Evolutionary conservation across 2,797 vertebrate species (phyloP).

Genomic region (Neopelma chrysocephalum): DNA sequence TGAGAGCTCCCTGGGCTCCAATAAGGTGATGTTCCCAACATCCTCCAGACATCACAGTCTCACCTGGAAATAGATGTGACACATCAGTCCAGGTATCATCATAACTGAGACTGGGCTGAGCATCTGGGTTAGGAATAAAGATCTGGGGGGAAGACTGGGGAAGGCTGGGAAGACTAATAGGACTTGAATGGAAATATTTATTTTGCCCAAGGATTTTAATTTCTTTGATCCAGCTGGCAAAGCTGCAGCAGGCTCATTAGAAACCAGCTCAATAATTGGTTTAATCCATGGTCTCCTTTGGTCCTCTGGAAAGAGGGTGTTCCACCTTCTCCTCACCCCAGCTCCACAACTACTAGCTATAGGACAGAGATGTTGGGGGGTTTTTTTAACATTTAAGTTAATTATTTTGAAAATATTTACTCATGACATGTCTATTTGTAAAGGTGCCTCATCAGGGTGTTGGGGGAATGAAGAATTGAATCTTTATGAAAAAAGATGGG

Average conservation of each 20-base stretch:
- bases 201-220: not conserved
- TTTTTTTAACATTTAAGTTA: not conserved
- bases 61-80: not conserved
- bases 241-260: not conserved
- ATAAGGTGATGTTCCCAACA: fast-evolving
- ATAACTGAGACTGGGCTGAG: not conserved
- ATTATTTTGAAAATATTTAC: not conserved
- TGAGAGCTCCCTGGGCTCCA: not conserved
- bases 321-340: not conserved
- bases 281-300: not conserved
- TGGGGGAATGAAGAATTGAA: not conserved
- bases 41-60: not conserved
- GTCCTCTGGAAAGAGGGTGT: not conserved
- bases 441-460: not conserved
- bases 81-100: not conserved
- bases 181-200: not conserved
- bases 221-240: not conserved
- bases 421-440: not conserved
- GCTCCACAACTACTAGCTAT: not conserved
- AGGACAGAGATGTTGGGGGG: not conserved
- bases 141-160: not conserved
- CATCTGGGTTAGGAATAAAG: not conserved
- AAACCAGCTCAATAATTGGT: not conserved
- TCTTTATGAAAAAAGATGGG: not conserved
- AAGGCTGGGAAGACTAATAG: not conserved